These are phyloP conservation scores for Gryllus bimaculatus DNA, from an alignment of 1,140 invertebrate species.

Conservation along the genomic window DNA sequence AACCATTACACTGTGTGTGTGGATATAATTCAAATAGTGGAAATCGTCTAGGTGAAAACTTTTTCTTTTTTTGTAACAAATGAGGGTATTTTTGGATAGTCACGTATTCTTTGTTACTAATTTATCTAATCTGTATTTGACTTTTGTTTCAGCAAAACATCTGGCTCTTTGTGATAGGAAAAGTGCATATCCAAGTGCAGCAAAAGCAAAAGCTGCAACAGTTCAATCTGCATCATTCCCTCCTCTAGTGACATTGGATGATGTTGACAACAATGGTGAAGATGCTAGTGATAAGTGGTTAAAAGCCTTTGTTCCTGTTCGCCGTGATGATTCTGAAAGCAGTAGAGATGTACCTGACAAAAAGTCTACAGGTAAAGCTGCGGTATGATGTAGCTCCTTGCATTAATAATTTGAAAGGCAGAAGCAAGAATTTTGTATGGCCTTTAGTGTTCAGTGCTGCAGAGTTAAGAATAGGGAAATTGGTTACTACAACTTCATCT, in stretches of 20 bases:
- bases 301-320: conserved; percentile 16
- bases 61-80: neutral
- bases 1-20: conserved; percentile 61
- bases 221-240: conserved; percentile 30
- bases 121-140: neutral
- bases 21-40: conserved; percentile 59
- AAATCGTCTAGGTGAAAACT: conserved; percentile 33
- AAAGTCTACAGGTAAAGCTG: neutral
- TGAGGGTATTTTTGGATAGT: neutral
- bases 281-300: conserved; percentile 19
- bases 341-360: conserved; percentile 12
- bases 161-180: conserved; percentile 49
- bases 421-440: neutral
- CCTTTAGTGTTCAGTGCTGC: no score
- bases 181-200: conserved; percentile 48
- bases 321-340: conserved; percentile 17
- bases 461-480: no score
- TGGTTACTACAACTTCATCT: no score
- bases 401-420: neutral
- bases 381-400: neutral
- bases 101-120: neutral
- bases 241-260: conserved; percentile 23
- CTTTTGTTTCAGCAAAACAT: conserved; percentile 41
- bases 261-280: conserved; percentile 18
- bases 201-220: conserved; percentile 45